A percentile compares a stretch with the other conserved stretches of the same genome.
Evolutionary conservation across 1,140 invertebrate genomes (phyloP).

Genomic region (Acromyrmex heyeri): DNA sequence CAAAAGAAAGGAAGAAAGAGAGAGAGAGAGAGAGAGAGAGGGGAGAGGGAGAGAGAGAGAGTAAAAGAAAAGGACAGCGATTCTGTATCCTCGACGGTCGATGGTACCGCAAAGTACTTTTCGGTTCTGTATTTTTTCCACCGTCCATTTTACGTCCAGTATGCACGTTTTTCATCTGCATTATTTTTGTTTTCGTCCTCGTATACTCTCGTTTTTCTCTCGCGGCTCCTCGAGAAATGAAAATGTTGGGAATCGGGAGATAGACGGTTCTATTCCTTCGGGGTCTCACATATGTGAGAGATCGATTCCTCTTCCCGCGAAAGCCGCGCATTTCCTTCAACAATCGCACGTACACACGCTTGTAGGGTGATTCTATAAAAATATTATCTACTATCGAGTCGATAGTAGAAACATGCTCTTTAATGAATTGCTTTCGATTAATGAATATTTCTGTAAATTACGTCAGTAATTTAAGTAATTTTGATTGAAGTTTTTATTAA

Average conservation of each 20-base stretch:
- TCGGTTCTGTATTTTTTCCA: constrained; percentile 30
- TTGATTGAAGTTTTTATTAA: background rate
- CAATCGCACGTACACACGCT: background rate
- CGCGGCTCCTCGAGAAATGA: constrained; percentile 1
- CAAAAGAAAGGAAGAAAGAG: constrained; percentile 16
- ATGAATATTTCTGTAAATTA: background rate
- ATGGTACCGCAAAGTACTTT: constrained; percentile 24
- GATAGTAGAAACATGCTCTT: background rate
- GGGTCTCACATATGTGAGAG: constrained; percentile 11
- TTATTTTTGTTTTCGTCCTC: constrained; percentile 18
- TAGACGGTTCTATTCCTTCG: constrained; percentile 37
- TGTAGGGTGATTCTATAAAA: background rate
- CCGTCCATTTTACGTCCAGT: background rate
- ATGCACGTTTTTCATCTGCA: constrained; percentile 16
- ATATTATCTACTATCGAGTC: background rate
- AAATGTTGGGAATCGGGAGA: constrained; percentile 51
- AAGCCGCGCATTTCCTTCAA: constrained; percentile 18
- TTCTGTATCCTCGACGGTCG: constrained; percentile 6
- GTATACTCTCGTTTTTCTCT: background rate
- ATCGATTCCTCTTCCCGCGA: constrained; percentile 12
- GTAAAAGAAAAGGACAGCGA: background rate
- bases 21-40: background rate
- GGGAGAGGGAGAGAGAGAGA: background rate
- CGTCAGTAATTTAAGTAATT: background rate
- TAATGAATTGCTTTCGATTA: background rate